Conservation (phyloP, 1,140 invertebrate species). For the Thereuonema tuberculata region DNA sequence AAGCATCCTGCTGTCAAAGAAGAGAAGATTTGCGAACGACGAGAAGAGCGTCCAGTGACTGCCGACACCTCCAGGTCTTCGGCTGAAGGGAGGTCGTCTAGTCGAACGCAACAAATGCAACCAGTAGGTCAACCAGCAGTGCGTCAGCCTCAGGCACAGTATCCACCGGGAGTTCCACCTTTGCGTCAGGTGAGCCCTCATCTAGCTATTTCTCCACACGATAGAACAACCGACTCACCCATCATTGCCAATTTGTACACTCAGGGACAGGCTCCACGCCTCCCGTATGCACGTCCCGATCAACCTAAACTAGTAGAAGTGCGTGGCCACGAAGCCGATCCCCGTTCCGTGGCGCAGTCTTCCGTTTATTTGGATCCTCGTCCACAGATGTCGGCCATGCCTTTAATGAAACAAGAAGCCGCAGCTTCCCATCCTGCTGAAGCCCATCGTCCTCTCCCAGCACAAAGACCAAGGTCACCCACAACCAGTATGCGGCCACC, state of each 20-base stretch:
- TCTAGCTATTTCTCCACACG: conserved; percentile 35
- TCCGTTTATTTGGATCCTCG: background rate
- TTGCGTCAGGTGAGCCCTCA: conserved; percentile 20
- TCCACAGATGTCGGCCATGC: background rate
- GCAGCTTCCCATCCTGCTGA: background rate
- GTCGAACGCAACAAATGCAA: background rate
- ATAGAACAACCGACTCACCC: conserved; percentile 56
- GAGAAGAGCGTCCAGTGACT: background rate
- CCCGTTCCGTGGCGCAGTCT: background rate
- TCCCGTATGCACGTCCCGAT: conserved; percentile 23
- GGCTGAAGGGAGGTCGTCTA: background rate
- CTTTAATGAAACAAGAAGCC: background rate
- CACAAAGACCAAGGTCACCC: background rate
- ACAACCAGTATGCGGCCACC: background rate
- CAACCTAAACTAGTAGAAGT: conserved; percentile 14
- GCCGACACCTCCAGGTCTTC: background rate
- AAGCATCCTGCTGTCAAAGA: background rate
- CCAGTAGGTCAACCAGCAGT: background rate
- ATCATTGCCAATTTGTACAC: conserved; percentile 51
- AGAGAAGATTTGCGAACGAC: background rate
- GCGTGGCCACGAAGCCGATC: conserved; percentile 12
- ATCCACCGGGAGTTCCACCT: conserved; percentile 9
- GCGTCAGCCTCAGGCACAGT: conserved; percentile 14
- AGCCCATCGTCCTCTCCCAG: background rate
- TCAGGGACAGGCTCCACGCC: conserved; percentile 24